Conservation (phyloP, 2,113 vertebrate species). For the Pelodiscus sinensis region DNA sequence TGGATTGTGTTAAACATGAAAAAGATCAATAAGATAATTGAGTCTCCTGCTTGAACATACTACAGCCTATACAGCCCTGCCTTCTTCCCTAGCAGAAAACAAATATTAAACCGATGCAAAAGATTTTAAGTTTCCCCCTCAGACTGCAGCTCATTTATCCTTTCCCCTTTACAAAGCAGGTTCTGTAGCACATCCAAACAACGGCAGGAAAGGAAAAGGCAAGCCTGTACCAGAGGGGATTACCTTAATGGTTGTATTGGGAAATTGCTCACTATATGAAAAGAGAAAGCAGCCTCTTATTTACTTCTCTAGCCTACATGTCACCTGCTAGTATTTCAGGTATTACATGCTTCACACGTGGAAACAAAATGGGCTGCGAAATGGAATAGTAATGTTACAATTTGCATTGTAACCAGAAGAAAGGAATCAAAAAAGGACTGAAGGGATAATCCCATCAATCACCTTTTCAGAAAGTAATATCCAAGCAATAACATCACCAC, state of each 20-base stretch:
- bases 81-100: not conserved
- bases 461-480: not conserved
- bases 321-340: slow-evolving; percentile 11
- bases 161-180: not conserved
- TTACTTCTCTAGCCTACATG: not conserved
- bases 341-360: not conserved
- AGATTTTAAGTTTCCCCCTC: not conserved
- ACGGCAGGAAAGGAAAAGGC: not conserved
- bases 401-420: not conserved
- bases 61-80: not conserved
- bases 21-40: not conserved
- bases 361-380: not conserved
- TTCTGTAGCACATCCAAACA: not conserved
- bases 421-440: not conserved
- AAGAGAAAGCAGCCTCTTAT: slow-evolving; percentile 18
- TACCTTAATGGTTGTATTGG: not conserved
- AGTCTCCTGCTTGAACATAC: not conserved
- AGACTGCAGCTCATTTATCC: not conserved
- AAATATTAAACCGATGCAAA: not conserved
- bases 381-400: not conserved
- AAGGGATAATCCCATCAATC: not conserved
- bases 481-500: slow-evolving; percentile 16
- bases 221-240: not conserved
- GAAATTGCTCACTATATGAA: slow-evolving; percentile 10
- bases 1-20: not conserved